Evolutionary conservation across 2,797 vertebrate genomes (phyloP), one percentile per base, ranked within the genome.

Genomic region (Clarias platycephalus): DNA sequence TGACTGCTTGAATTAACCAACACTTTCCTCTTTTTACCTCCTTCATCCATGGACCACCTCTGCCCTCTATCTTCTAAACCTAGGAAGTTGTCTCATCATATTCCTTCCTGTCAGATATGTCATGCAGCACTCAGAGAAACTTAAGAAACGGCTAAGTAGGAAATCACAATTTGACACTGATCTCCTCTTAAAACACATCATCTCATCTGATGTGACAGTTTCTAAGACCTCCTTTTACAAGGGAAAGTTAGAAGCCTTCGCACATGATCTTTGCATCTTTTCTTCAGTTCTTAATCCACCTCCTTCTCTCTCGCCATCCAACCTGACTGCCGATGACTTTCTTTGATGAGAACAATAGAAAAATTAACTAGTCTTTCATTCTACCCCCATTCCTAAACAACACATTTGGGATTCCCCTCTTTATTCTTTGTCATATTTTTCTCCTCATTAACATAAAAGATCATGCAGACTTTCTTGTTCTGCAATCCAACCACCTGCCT

Each of bases 31-130:
- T 34, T 28, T 37, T 62, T 34, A 13, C 44, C 37, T 77, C 34
- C 13, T 24, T 62, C 28, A 77, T 78, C 57, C 22, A 62, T 40
- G 24, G 75, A 78, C 57, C 57, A 62, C 75, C 75, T 78, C 75
- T 78, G 75, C 75, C 75, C 75, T 78, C 75, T 78, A 78, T 62
- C 75, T 78, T 78, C 57, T 78, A 60, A 70, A 78, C 57, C 57
- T 62, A 62, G 57, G 13, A 78, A 62, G 18, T 34, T 9, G 4
- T 31, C 55, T 34, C 53, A 34, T 4, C 1, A 53, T 58, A 20
- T 26, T 62, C 2, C 12, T 76, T 58, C 28, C 74, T 76, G 74
- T 58, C 57, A 78, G 31, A 55, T 57, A 7, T 57, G 49, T 55
- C 55, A 26, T 0, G 3, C n/a, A 75, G 26, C 15, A 57, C 26